Evolutionary conservation across 2,888 invertebrate genomes (phyloP).

Genomic region (Brachylomia viminalis): DNA sequence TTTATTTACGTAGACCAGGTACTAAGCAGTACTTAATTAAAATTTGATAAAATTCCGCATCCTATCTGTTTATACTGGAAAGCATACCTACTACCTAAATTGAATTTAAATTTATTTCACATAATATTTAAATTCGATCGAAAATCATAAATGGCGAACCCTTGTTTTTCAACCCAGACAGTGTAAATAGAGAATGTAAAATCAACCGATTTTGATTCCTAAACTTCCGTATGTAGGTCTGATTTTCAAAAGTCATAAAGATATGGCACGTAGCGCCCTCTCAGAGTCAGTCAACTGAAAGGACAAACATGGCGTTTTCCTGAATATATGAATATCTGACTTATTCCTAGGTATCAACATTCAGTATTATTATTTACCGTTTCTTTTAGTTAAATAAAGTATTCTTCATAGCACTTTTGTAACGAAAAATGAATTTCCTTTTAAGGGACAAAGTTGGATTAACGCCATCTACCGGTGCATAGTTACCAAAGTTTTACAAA

Average conservation of each 20-base stretch:
- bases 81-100: slow-evolving; percentile 3
- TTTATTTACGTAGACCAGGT: no score
- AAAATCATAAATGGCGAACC: slow-evolving; percentile 49
- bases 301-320: slow-evolving; percentile 42
- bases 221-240: rapidly evolving
- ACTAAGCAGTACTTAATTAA: slow-evolving; percentile 28
- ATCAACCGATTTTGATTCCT: slow-evolving; percentile 15
- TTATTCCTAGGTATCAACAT: background rate
- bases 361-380: background rate
- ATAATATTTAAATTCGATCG: slow-evolving; percentile 41
- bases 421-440: background rate
- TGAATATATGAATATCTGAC: slow-evolving; percentile 50
- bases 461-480: slow-evolving; percentile 59
- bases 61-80: slow-evolving; percentile 28
- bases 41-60: slow-evolving; percentile 46
- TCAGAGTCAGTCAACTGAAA: slow-evolving; percentile 50
- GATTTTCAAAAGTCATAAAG: background rate
- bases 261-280: slow-evolving; percentile 50
- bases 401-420: background rate
- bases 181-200: slow-evolving; percentile 34
- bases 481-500: slow-evolving; percentile 21
- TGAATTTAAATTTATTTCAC: slow-evolving; percentile 43
- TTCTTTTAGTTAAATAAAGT: background rate
- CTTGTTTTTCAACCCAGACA: slow-evolving; percentile 53
- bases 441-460: background rate